These are phyloP conservation scores for Cryptotermes secundus DNA, from an alignment of 1,140 invertebrate genomes.

Conservation along the genomic window DNA sequence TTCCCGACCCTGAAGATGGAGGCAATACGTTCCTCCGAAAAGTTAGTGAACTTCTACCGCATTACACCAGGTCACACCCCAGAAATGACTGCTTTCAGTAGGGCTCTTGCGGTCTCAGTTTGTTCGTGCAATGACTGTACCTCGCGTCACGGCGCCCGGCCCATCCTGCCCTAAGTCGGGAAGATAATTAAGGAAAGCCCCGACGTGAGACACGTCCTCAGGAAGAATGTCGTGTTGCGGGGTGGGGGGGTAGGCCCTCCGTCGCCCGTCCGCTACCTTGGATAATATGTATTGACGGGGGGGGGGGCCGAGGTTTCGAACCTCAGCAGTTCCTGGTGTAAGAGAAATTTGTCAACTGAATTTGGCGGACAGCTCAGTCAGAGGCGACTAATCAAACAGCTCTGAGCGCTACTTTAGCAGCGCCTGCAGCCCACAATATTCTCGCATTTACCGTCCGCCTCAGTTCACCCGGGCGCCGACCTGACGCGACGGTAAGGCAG, in stretches of 20 bases:
- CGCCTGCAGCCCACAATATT: too few species aligned
- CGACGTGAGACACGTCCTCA: background rate
- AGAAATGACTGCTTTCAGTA: too few species aligned
- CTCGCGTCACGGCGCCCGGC: background rate
- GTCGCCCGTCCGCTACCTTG: background rate
- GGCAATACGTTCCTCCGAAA: too few species aligned
- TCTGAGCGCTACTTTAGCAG: too few species aligned
- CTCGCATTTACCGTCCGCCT: too few species aligned
- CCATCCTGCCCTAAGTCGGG: background rate
- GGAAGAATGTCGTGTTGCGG: background rate
- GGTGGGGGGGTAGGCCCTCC: background rate
- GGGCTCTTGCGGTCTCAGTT: too few species aligned
- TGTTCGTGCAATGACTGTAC: background rate
- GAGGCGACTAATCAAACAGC: too few species aligned
- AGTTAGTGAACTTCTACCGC: too few species aligned
- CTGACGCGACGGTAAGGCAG: too few species aligned
- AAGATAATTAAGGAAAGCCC: background rate
- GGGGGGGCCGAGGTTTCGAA: background rate
- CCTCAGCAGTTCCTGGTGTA: background rate
- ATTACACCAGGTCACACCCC: too few species aligned
- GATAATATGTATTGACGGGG: background rate
- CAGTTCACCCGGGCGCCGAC: too few species aligned
- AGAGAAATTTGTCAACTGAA: conserved; percentile 5
- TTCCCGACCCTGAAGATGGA: too few species aligned
- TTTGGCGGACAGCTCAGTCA: background rate